Conservation (phyloP, 2,888 invertebrate species). For the Volucella inflata region DNA sequence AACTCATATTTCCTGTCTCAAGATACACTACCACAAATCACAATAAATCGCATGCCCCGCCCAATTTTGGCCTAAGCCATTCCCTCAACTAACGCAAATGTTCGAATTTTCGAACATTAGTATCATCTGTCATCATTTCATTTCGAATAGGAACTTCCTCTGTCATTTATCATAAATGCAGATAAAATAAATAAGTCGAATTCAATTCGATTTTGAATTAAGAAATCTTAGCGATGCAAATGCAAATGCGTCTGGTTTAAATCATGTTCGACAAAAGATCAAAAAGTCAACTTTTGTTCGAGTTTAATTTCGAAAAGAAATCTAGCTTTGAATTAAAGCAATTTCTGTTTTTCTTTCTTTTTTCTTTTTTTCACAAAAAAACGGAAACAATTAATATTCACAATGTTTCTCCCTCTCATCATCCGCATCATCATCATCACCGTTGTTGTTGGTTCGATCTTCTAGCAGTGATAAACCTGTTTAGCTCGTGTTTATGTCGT, state of each 20-base stretch:
- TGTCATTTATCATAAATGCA: slow-evolving; percentile 1
- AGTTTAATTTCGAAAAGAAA: background rate
- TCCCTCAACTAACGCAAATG: slow-evolving; percentile 2
- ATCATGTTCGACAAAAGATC: slow-evolving; percentile 13
- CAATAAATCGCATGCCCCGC: slow-evolving; percentile 6
- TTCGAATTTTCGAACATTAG: slow-evolving; percentile 33
- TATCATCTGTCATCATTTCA: slow-evolving; percentile 8
- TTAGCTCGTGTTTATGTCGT: slow-evolving; percentile 65
- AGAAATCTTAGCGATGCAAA: slow-evolving; percentile 3
- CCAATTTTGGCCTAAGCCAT: slow-evolving; percentile 3
- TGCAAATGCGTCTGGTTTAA: background rate
- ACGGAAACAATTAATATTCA: slow-evolving; percentile 71
- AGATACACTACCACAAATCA: background rate
- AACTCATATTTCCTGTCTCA: no score
- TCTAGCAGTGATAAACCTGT: slow-evolving; percentile 43
- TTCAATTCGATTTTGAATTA: slow-evolving; percentile 11
- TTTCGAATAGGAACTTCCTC: background rate
- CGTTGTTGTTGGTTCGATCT: slow-evolving; percentile 19
- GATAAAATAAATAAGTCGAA: slow-evolving; percentile 9
- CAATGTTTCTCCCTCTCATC: slow-evolving; percentile 47
- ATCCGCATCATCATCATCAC: no score
- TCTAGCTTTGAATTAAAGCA: slow-evolving; percentile 6
- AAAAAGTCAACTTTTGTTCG: slow-evolving; percentile 27
- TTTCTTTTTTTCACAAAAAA: slow-evolving; percentile 22
- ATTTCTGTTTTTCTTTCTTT: no score